Evolutionary conservation across 2,888 invertebrate species (phyloP), one percentile per base, ranked within the genome.

Genomic region (Biston stratarius): DNA sequence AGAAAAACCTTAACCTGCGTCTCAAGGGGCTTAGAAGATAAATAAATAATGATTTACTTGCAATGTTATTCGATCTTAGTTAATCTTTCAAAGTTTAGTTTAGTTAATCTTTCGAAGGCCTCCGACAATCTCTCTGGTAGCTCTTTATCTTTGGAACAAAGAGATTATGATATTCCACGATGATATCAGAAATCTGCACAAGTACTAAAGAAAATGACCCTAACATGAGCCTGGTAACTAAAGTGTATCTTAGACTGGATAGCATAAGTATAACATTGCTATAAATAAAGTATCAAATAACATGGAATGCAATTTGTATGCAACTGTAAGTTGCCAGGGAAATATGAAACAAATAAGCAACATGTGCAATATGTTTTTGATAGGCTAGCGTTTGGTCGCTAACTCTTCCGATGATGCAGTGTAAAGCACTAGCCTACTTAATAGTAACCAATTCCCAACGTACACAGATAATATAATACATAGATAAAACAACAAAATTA

Each of bases 201-300:
- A 38, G 9, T 38, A 45, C 14, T 34, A 61, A 34, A 45, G 61
- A 40, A 51, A 56, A 61, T 61, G 56, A 61, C 65, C 56, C 65
- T 24, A 61, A 40, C 12, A 56, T 44, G 33, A 47, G 51, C 24
- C 52, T 40, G 53, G 12, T 38, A 53, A 56, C 45, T 56, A 14
- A 34, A 59, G 49, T 12, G 33, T n/a, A 42, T n/a, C 34, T 14
- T n/a, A 12, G n/a, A 53, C 56, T 61, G 15, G 61, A 57, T 47
- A 57, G 57, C 61, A 57, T 57, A 61, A 57, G 48, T 52, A 42
- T 42, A 33, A 44, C 38, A 45, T 9, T 57, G 42, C 45, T 11
- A 38, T 45, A 52, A 38, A 24, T 47, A 45, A n/a, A 47, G 48
- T 36, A 48, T 55, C 36, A 42, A 51, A 61, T 65, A 38, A 24